These are phyloP conservation scores for Hippocampus barbouri DNA, from an alignment of 2,113 vertebrate genomes.

Conservation along the genomic window DNA sequence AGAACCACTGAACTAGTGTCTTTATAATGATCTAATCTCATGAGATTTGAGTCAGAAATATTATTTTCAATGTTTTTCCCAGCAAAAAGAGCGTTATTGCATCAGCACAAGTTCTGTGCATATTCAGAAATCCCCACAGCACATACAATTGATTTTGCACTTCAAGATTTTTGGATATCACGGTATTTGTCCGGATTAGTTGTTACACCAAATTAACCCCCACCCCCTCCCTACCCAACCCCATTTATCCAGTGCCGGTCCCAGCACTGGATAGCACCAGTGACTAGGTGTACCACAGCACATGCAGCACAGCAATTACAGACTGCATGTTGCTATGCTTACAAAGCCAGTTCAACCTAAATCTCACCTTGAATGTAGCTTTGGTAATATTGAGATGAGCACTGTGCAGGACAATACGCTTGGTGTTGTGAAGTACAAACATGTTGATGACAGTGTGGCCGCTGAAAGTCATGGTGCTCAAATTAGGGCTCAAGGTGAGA, in stretches of 20 bases:
- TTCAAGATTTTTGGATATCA: background rate
- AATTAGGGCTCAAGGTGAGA: slow-evolving; percentile 80
- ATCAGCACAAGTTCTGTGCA: background rate
- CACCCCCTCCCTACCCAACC: background rate
- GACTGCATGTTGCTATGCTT: background rate
- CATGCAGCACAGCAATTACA: background rate
- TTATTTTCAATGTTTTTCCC: background rate
- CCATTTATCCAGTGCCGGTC: background rate
- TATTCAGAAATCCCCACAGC: background rate
- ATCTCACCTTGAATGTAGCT: slow-evolving; percentile 60
- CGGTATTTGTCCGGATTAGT: background rate
- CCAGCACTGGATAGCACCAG: background rate
- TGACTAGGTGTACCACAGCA: background rate
- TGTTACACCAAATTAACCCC: background rate
- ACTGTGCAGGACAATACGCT: slow-evolving; percentile 83
- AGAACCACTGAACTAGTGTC: too few relatives aligned
- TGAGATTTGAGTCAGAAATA: background rate
- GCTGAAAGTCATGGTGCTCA: slow-evolving; percentile 78
- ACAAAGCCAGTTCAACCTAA: background rate
- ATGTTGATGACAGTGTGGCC: slow-evolving; percentile 80
- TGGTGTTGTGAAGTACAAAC: slow-evolving; percentile 70
- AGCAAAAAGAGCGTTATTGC: background rate
- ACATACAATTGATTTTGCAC: background rate
- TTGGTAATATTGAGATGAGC: slow-evolving; percentile 80
- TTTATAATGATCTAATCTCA: background rate